A percentile compares a stretch with the other conserved stretches of the same genome.
phyloP scores from a whole-genome alignment of 2,888 invertebrate genomes.

The Balanococcus diminutus region DNA sequence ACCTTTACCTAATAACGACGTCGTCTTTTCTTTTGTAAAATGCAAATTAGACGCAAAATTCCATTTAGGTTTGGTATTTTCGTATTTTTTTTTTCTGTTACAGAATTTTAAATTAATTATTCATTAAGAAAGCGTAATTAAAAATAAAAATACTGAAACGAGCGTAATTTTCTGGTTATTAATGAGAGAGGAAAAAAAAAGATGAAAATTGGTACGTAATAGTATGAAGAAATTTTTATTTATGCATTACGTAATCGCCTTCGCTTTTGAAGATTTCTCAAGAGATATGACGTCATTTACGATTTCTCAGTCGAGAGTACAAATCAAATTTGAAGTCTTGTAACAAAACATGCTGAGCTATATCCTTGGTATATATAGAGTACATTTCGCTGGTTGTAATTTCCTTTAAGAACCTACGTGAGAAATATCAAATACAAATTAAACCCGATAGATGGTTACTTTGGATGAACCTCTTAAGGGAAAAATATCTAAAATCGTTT shows the following conservation, averaged over 20 bases:
- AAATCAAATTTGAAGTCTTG: not conserved
- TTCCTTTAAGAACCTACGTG: not conserved
- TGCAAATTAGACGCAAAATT: not conserved
- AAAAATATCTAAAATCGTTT: too few species aligned
- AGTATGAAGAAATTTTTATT: not conserved
- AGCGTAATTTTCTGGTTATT: not conserved
- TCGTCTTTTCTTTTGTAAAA: not conserved
- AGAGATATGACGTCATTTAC: not conserved
- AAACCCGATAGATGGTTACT: not conserved
- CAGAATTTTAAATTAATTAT: slow-evolving; percentile 8
- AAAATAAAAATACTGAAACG: not conserved
- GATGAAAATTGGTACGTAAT: not conserved
- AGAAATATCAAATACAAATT: not conserved
- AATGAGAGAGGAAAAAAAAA: not conserved
- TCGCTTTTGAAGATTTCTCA: not conserved
- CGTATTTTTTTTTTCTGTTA: not conserved
- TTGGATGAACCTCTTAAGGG: not conserved
- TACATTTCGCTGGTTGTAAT: not conserved
- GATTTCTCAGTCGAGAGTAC: not conserved
- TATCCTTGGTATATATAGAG: not conserved
- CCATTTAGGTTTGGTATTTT: not conserved
- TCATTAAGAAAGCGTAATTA: not conserved
- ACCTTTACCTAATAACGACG: not conserved
- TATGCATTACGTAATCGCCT: not conserved
- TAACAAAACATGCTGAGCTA: not conserved